Conservation (phyloP, 2,797 vertebrate species). For the Acanthurus lineatus region DNA sequence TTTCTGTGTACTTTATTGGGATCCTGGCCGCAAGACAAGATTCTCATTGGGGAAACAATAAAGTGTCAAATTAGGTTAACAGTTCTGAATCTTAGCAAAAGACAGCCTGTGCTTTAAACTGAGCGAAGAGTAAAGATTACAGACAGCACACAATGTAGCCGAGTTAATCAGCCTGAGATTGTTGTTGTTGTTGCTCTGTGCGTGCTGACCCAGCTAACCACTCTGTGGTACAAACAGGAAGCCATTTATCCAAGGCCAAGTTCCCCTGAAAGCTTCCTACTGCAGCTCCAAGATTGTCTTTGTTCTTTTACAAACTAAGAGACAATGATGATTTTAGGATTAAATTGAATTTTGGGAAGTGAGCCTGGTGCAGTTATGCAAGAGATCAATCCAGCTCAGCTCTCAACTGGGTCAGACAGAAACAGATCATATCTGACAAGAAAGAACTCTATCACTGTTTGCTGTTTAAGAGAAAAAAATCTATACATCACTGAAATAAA, state of each 20-base stretch:
- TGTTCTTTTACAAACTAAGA: constrained; percentile 62
- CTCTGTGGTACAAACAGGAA: constrained; percentile 74
- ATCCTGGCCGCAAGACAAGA: constrained; percentile 9
- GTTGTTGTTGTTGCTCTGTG: constrained; percentile 58
- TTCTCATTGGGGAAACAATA: constrained; percentile 47
- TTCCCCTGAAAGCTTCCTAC: constrained; percentile 58
- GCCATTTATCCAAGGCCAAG: constrained; percentile 77
- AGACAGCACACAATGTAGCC: constrained; percentile 23
- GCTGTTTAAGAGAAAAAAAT: background rate
- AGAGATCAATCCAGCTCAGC: constrained; percentile 25
- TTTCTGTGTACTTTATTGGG: constrained; percentile 20
- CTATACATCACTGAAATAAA: background rate
- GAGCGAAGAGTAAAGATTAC: constrained; percentile 5
- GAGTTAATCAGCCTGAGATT: constrained; percentile 42
- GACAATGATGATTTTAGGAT: constrained; percentile 66
- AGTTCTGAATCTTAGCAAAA: background rate
- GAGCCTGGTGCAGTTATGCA: constrained; percentile 54
- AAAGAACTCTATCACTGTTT: background rate
- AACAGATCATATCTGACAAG: background rate
- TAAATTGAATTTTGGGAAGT: constrained; percentile 61
- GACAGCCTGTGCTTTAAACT: constrained; percentile 23
- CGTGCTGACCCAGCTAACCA: constrained; percentile 65
- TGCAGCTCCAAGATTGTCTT: constrained; percentile 61
- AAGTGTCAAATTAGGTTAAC: constrained; percentile 36
- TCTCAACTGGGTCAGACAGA: constrained; percentile 38